A percentile compares a stretch with the other conserved stretches of the same genome.
phyloP scores from a whole-genome alignment of 2,888 invertebrate species.

The Tenodera sinensis region DNA sequence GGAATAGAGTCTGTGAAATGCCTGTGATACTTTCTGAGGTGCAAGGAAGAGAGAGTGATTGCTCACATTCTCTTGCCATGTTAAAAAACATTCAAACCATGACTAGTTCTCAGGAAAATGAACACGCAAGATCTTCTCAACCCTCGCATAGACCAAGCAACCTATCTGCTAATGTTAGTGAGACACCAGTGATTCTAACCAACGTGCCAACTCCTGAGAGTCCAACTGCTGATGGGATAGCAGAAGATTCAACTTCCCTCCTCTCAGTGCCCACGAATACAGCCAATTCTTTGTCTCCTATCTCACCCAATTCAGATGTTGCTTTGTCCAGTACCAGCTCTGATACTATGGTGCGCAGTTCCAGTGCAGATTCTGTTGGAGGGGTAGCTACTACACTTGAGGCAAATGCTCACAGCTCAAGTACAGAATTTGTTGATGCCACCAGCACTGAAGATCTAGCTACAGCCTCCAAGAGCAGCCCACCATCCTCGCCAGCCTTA shows the following conservation, averaged over 20 bases:
- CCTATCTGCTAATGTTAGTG: not conserved
- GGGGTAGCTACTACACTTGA: not conserved
- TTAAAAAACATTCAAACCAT: not conserved
- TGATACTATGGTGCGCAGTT: constrained; percentile 24
- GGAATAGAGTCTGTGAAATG: constrained; percentile 13
- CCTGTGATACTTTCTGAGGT: constrained; percentile 19
- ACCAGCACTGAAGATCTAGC: not conserved
- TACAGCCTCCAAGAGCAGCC: not conserved
- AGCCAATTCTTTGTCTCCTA: constrained; percentile 24
- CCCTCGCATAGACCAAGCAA: not conserved
- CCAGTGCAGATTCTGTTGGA: constrained; percentile 27
- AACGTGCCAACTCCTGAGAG: not conserved
- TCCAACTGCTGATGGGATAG: not conserved
- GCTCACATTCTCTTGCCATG: not conserved
- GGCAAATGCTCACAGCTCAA: not conserved
- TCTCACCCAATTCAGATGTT: constrained; percentile 23
- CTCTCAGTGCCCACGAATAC: constrained; percentile 6
- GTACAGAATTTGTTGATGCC: constrained; percentile 3
- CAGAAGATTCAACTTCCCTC: not conserved
- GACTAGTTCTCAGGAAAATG: not conserved
- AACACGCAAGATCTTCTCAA: not conserved
- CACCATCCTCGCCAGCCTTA: not conserved
- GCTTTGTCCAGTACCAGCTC: constrained; percentile 21
- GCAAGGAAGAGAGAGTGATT: not conserved
- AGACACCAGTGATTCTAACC: not conserved